Conservation (phyloP, 2,888 invertebrate genomes). For the Tetheella fluctuosa region DNA sequence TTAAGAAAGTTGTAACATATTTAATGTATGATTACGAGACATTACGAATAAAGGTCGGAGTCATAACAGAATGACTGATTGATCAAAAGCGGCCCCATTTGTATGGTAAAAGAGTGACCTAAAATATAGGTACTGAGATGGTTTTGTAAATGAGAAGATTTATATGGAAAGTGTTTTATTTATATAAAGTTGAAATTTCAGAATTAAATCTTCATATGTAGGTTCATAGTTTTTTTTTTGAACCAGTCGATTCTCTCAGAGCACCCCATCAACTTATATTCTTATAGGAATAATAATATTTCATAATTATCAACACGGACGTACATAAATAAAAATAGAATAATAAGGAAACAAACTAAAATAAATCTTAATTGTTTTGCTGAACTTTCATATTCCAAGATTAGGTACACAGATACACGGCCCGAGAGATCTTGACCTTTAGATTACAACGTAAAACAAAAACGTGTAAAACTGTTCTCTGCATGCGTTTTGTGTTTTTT, state of each 20-base stretch:
- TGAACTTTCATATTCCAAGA: conserved; percentile 26
- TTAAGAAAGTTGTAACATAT: conserved; percentile 26
- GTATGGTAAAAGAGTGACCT: too few species aligned
- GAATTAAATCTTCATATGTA: too few species aligned
- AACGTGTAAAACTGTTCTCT: conserved; percentile 21
- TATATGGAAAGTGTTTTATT: too few species aligned
- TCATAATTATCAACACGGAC: conserved; percentile 7
- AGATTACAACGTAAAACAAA: conserved; percentile 24
- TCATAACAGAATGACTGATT: background rate
- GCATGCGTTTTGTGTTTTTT: background rate
- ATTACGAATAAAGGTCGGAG: background rate
- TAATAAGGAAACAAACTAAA: background rate
- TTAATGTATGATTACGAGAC: conserved; percentile 15
- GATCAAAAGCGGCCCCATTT: background rate
- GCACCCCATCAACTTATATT: background rate
- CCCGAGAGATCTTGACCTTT: conserved; percentile 33
- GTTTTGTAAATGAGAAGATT: too few species aligned
- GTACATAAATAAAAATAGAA: conserved; percentile 16
- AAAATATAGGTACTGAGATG: too few species aligned
- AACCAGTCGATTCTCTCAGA: too few species aligned
- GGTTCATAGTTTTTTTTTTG: too few species aligned
- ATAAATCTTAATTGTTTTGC: background rate
- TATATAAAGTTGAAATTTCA: too few species aligned
- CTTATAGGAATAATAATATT: background rate
- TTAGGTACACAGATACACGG: background rate